Evolutionary conservation across 2,888 invertebrate species (phyloP), one percentile per base, ranked within the genome.

Genomic region (Timema cristinae): DNA sequence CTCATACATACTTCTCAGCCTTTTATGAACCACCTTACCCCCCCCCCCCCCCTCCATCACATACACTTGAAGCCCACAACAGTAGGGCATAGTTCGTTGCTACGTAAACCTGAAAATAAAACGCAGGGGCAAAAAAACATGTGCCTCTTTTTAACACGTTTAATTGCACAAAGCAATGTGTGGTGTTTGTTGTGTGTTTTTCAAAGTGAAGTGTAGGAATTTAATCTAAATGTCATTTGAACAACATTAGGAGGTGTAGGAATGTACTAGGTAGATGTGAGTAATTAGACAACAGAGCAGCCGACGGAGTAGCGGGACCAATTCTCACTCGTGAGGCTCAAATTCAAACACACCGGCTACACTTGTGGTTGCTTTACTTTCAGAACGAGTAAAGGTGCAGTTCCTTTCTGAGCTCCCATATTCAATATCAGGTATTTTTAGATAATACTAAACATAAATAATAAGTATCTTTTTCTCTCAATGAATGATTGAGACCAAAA

Each of bases 221-320:
- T 79, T 79, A 79, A 79, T 79, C 79, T 79, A 79, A 79, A 79
- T 78, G 79, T 79, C 79, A 78, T 79, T 79, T 79, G 79, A 79
- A 79, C 79, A 79, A 79, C 78, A 78, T 76, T 77, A 76, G 77
- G 61, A 15, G 50, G 68, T 52, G 16, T 32, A 47, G 63, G 63
- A 63, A 63, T 63, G 63, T 47, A 4, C 32, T 32, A 32, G 32
- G 32, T 32, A 32, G 32, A 32, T 32, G 32, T 32, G 32, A 32
- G 63, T 63, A 63, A 63, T 63, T 63, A 63, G 63, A 63, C 32
- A 63, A 63, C 63, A 32, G 32, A 32, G 32, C 32, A 4, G 32
- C 32, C 32, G 32, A 32, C 32, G 32, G 32, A 32, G 32, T 32
- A 32, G 32, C 32, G n/a, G n/a, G n/a, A n/a, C n/a, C n/a, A n/a